These are phyloP conservation scores for Acanthopagrus latus DNA, from an alignment of 2,797 vertebrate species.

Conservation along the genomic window DNA sequence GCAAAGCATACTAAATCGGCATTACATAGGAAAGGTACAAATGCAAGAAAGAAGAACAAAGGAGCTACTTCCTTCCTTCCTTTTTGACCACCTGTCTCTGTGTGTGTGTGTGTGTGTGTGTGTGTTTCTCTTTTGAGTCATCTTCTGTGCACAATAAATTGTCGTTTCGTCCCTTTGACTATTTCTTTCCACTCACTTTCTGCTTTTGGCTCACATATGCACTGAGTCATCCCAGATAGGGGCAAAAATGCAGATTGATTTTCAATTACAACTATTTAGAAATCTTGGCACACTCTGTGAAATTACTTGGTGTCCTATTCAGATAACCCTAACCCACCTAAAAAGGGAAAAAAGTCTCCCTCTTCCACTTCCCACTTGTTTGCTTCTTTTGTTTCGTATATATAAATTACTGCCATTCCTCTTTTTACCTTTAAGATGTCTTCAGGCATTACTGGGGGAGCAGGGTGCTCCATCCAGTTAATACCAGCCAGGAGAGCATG, in stretches of 20 bases:
- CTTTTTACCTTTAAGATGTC: constrained; percentile 84
- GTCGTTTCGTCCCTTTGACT: constrained; percentile 32
- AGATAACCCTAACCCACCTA: constrained; percentile 23
- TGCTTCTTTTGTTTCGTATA: background rate
- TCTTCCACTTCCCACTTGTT: background rate
- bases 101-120: constrained; percentile 10
- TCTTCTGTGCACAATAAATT: constrained; percentile 43
- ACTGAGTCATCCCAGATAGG: constrained; percentile 52
- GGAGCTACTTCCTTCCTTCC: constrained; percentile 36
- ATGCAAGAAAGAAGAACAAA: constrained; percentile 41
- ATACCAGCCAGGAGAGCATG: constrained; percentile 85
- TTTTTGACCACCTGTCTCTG: constrained; percentile 26
- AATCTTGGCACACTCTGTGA: constrained; percentile 47
- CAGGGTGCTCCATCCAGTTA: constrained; percentile 88
- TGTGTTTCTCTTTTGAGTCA: constrained; percentile 28
- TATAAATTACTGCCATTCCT: too few species aligned
- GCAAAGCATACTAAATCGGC: constrained; percentile 70
- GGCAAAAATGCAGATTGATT: constrained; percentile 47
- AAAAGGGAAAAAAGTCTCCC: background rate
- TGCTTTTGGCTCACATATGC: constrained; percentile 45
- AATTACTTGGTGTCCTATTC: constrained; percentile 28
- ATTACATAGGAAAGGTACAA: constrained; percentile 68
- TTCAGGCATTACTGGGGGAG: constrained; percentile 69
- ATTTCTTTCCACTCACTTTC: constrained; percentile 47
- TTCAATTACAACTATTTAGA: constrained; percentile 56